phyloP scores from a whole-genome alignment of 2,888 invertebrate genomes.

The Trichogramma evanescens region DNA sequence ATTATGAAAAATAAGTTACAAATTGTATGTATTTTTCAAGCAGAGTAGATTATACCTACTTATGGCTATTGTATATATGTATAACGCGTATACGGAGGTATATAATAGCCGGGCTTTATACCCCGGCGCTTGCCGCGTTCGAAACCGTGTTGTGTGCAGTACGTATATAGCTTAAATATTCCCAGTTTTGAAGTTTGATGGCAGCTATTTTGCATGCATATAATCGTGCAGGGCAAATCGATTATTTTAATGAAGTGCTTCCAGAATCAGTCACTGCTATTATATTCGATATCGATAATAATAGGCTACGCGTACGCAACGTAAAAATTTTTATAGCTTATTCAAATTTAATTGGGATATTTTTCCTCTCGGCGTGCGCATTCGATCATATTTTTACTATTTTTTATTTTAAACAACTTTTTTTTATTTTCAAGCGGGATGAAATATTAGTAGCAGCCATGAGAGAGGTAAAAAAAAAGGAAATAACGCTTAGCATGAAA shows the following conservation, averaged over 20 bases:
- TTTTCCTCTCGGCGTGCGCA: background rate
- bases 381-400: background rate
- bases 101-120: too few species aligned
- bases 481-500: background rate
- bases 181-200: slow-evolving; percentile 13
- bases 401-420: background rate
- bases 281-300: slow-evolving; percentile 21
- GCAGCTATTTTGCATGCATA: slow-evolving; percentile 14
- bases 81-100: too few species aligned
- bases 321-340: background rate
- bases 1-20: too few species aligned
- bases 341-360: background rate
- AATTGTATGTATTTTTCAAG: too few species aligned
- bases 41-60: background rate
- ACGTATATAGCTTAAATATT: too few species aligned
- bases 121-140: too few species aligned
- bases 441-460: background rate
- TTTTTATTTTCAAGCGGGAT: background rate
- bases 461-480: background rate
- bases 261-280: slow-evolving; percentile 16
- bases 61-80: too few species aligned
- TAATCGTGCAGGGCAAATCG: slow-evolving; percentile 12
- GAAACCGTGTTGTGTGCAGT: too few species aligned
- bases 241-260: slow-evolving; percentile 20
- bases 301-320: background rate